These are phyloP conservation scores for Trogon surrucura DNA, from an alignment of 2,113 vertebrate species.

Conservation along the genomic window DNA sequence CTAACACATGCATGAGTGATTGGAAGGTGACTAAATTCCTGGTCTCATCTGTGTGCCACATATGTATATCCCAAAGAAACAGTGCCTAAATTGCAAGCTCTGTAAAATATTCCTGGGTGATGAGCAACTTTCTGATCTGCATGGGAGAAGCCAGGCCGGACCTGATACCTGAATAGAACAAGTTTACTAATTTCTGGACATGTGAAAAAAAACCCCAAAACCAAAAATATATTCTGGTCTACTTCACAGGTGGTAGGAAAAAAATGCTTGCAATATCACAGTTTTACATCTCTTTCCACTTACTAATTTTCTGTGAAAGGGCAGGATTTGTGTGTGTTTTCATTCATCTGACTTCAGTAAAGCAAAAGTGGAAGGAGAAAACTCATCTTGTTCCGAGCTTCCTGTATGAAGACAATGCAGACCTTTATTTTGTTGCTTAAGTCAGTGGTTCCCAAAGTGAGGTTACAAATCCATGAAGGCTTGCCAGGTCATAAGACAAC, in stretches of 20 bases:
- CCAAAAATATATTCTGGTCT: background rate
- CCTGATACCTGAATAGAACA: background rate
- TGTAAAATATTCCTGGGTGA: background rate
- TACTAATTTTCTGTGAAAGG: fast-evolving
- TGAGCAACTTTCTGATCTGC: background rate
- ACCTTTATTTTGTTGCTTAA: background rate
- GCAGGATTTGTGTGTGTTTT: background rate
- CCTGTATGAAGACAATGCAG: background rate
- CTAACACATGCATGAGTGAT: background rate
- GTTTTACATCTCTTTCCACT: background rate
- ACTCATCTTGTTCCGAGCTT: background rate
- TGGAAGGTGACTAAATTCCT: background rate
- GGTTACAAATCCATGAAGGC: background rate
- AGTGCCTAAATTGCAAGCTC: background rate
- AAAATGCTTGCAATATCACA: background rate
- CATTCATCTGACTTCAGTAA: background rate
- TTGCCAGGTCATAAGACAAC: background rate
- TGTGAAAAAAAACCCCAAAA: background rate
- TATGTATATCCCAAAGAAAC: background rate
- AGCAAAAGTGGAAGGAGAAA: background rate
- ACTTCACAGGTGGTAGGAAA: background rate
- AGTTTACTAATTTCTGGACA: background rate
- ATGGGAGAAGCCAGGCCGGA: background rate
- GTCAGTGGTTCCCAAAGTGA: background rate
- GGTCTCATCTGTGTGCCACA: background rate